Evolutionary conservation across 2,797 vertebrate species (phyloP).

Genomic region (Crocidura indochinensis): DNA sequence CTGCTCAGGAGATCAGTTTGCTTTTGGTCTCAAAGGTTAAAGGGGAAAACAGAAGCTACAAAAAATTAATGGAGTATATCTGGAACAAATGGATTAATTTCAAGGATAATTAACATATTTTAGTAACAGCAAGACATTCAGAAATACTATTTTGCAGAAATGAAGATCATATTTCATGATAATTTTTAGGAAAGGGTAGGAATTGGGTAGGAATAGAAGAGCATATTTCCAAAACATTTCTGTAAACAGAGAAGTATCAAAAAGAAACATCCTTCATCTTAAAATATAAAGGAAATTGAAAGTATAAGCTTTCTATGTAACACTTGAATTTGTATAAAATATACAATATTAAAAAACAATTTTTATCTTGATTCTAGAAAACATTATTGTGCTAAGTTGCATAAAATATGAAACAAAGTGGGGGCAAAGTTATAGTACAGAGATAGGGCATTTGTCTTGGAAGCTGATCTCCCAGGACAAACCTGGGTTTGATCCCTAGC

Average conservation of each 20-base stretch:
- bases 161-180: constrained; percentile 36
- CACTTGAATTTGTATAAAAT: constrained; percentile 77
- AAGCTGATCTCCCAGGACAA: too few species aligned
- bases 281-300: constrained; percentile 65
- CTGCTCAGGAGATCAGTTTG: constrained; percentile 21
- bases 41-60: not conserved
- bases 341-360: constrained; percentile 66
- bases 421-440: too few species aligned
- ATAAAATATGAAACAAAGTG: constrained; percentile 1
- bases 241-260: constrained; percentile 65
- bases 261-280: constrained; percentile 62
- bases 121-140: constrained; percentile 9
- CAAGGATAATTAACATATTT: constrained; percentile 26
- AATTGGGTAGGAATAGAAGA: not conserved
- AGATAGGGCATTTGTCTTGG: too few species aligned
- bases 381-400: constrained; percentile 54
- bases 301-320: constrained; percentile 56
- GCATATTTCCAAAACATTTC: constrained; percentile 38
- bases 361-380: constrained; percentile 68
- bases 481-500: too few species aligned
- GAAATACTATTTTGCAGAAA: constrained; percentile 46
- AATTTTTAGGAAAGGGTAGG: not conserved
- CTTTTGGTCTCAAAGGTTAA: not conserved
- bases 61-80: not conserved
- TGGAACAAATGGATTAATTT: constrained; percentile 37